phyloP scores from a whole-genome alignment of 2,797 vertebrate genomes.

The Sebastiscus tertius region DNA sequence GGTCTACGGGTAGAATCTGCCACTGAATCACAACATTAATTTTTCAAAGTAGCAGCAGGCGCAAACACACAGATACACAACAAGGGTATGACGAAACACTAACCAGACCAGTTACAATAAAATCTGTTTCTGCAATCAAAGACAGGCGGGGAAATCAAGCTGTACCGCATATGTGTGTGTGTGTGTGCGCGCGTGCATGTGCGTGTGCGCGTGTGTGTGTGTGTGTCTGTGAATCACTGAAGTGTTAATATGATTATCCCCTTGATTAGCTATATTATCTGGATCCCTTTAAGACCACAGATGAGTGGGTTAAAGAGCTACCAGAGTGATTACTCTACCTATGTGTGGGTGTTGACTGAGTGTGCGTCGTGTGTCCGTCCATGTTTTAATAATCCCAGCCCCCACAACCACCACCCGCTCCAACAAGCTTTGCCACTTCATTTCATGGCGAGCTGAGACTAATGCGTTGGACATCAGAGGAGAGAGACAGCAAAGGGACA shows the following conservation, averaged over 20 bases:
- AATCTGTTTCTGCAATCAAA: constrained; percentile 41
- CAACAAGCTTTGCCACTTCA: constrained; percentile 15
- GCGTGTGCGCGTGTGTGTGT: neutral
- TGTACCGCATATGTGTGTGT: neutral
- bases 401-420: constrained; percentile 1
- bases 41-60: constrained; percentile 43
- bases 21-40: constrained; percentile 54
- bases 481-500: neutral
- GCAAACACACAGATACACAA: constrained; percentile 34
- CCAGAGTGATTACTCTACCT: constrained; percentile 66
- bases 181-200: neutral
- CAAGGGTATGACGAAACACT: constrained; percentile 27
- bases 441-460: constrained; percentile 13
- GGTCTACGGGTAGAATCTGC: constrained; percentile 39
- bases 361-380: constrained; percentile 2
- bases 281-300: constrained; percentile 57
- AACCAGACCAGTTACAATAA: constrained; percentile 35
- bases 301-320: constrained; percentile 76
- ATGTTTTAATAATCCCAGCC: constrained; percentile 46
- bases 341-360: constrained; percentile 44
- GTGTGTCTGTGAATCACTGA: constrained; percentile 30
- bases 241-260: constrained; percentile 66
- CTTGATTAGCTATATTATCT: constrained; percentile 75
- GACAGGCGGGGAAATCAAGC: constrained; percentile 20
- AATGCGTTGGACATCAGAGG: neutral